Base-by-base conservation (phyloP, 1,140 invertebrate genomes). In the Melitaea cinxia region DNA sequence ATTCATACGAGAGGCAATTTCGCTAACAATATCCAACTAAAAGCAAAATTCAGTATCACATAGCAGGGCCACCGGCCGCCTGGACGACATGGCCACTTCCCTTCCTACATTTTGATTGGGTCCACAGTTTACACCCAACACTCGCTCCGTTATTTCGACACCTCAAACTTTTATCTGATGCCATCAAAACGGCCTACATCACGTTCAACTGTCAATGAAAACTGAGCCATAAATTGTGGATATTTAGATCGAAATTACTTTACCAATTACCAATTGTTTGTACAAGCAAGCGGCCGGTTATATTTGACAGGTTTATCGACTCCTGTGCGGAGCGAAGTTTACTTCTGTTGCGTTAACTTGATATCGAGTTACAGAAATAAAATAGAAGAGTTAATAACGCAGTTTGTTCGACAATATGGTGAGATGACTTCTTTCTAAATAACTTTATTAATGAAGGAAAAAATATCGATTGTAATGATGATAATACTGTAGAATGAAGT, bases 221-320 rank as follows among this genome's bases (percentile, higher is more conserved):
- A 67, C 28, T 35, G 14, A 59, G 61, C 66, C 49, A 21, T 73
- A 68, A 47, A 0, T 0, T 26, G 1, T 7, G 2, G 0, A 2
- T 0, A 17, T 21, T 66, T 65, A 35, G 64, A 54, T 72, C 35
- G 12, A 28, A 9, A 66, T 68, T 68, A 1, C 4, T 2, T 52
- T 49, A 62, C 1, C 5, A 12, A n/a, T 4, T 0, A 12, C n/a
- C 30, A 28, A 30, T 21, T 77, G 77, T 81, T 79, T 79, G 78
- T 73, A 74, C 71, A 78, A 78, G 68, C 70, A 62, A 75, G 67
- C 72, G 64, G 75, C 66, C 72, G 70, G 75, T 77, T 74, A 83
- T 82, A 78, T 83, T 80, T 85, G 81, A 85, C 81, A 83, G 79
- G 78, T 85, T 85, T 85, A 83, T 85, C 79, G 79, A 83, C 66